Percentiles rank a stretch among this genome's conserved stretches.
Conservation (phyloP, 2,888 invertebrate species). For the Drosophila putrida region DNA sequence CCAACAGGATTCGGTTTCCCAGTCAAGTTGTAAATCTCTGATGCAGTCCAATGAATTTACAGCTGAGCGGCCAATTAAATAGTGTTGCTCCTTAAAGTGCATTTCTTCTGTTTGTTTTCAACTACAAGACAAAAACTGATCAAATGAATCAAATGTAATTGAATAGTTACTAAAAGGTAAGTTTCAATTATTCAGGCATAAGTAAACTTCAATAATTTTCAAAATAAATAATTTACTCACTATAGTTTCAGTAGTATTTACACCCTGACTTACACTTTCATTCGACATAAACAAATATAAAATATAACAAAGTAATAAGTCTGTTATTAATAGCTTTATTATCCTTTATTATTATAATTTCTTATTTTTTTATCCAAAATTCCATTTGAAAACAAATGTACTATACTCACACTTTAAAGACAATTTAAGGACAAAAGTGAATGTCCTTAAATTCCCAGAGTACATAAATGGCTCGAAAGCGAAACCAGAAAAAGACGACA, state of each 20-base stretch:
- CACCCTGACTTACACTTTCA: neutral
- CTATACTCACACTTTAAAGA: constrained; percentile 9
- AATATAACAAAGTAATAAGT: no score
- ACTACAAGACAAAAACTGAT: constrained; percentile 37
- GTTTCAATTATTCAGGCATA: neutral
- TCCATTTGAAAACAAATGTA: constrained; percentile 7
- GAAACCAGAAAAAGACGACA: constrained; percentile 21
- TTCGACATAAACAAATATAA: neutral
- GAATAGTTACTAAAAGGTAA: constrained; percentile 34
- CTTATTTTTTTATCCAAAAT: neutral
- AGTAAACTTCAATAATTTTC: no score
- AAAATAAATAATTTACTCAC: neutral
- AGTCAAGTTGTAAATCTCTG: constrained; percentile 73
- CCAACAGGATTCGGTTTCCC: constrained; percentile 21
- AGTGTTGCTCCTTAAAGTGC: constrained; percentile 62
- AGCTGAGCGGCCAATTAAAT: constrained; percentile 76
- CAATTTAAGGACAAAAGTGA: constrained; percentile 18
- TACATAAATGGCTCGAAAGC: constrained; percentile 22
- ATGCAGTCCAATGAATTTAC: constrained; percentile 79
- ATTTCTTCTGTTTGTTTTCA: constrained; percentile 65
- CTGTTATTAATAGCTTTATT: constrained; percentile 4
- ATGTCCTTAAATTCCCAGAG: constrained; percentile 8
- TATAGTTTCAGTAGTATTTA: neutral
- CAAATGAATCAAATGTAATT: constrained; percentile 60
- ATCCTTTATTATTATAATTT: neutral